These are phyloP conservation scores for Corythoichthys haematopterus DNA, from an alignment of 2,113 vertebrate species.

Conservation along the genomic window DNA sequence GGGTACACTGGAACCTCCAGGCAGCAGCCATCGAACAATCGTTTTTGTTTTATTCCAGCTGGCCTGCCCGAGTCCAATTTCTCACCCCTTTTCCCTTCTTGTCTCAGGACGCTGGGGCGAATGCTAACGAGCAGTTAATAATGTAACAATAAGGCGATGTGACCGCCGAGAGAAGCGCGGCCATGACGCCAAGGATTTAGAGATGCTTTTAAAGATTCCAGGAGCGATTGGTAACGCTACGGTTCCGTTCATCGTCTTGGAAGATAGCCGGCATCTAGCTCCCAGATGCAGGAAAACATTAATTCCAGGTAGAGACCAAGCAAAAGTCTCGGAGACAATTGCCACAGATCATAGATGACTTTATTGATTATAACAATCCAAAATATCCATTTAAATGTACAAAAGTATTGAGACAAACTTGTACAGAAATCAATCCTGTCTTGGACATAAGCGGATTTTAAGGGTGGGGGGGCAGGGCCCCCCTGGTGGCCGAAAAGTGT, in stretches of 20 bases:
- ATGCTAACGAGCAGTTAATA: constrained; percentile 31
- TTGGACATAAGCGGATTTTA: background rate
- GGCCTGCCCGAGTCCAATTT: constrained; percentile 27
- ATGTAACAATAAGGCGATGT: background rate
- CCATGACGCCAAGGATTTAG: constrained; percentile 38
- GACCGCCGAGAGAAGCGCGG: constrained; percentile 12
- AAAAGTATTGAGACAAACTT: background rate
- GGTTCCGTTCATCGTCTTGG: constrained; percentile 35
- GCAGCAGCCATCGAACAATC: constrained; percentile 44
- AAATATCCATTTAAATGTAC: background rate
- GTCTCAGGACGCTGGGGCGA: constrained; percentile 5
- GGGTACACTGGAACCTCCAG: constrained; percentile 42
- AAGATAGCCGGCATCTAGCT: constrained; percentile 37
- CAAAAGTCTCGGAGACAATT: background rate
- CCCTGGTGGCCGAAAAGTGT: too few species aligned
- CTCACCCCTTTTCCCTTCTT: constrained; percentile 4
- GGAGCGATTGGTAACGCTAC: constrained; percentile 36
- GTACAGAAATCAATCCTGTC: background rate
- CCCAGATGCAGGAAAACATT: constrained; percentile 3
- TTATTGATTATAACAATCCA: background rate
- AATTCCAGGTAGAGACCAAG: constrained; percentile 24
- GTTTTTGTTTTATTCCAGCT: constrained; percentile 60
- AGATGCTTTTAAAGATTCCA: constrained; percentile 12
- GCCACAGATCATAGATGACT: background rate
- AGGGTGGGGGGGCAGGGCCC: too few species aligned